Evolutionary conservation across 2,113 vertebrate species (phyloP).

Genomic region (Sitta europaea): DNA sequence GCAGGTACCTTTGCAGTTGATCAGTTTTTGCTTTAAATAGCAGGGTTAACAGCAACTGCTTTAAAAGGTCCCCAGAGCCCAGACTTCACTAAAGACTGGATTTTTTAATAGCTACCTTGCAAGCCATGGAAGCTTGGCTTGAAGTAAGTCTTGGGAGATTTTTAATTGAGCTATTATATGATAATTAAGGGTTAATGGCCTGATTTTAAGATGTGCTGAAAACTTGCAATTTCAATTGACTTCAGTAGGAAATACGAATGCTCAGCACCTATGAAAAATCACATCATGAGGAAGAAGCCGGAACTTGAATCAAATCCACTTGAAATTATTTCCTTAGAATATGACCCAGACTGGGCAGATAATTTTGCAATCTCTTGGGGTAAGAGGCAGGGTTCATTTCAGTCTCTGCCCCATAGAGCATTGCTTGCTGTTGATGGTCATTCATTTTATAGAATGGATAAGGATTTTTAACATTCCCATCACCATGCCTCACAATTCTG

Average conservation of each 20-base stretch:
- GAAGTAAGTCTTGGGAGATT: conserved; percentile 35
- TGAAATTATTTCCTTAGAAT: neutral
- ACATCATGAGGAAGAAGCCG: neutral
- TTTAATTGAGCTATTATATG: conserved; percentile 63
- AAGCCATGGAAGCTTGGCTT: neutral
- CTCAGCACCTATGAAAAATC: conserved; percentile 45
- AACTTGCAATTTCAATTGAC: conserved; percentile 27
- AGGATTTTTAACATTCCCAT: neutral
- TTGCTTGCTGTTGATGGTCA: neutral
- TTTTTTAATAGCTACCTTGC: conserved; percentile 17
- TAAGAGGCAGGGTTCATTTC: neutral
- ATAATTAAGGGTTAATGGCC: conserved; percentile 61
- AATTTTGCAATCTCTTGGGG: neutral
- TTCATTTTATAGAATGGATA: neutral
- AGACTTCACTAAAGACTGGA: neutral
- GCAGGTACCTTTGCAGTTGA: neutral
- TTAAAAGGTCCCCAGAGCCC: neutral
- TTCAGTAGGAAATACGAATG: conserved; percentile 38
- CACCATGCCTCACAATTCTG: neutral
- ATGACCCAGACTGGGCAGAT: neutral
- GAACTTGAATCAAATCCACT: neutral
- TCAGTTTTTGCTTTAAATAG: neutral
- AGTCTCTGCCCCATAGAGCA: neutral
- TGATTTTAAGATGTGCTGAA: conserved; percentile 61
- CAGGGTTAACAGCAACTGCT: neutral